A percentile compares a stretch with the other conserved stretches of the same genome.
These are phyloP conservation scores for Varanus salvator DNA, from an alignment of 2,113 vertebrate genomes.

Conservation along the genomic window DNA sequence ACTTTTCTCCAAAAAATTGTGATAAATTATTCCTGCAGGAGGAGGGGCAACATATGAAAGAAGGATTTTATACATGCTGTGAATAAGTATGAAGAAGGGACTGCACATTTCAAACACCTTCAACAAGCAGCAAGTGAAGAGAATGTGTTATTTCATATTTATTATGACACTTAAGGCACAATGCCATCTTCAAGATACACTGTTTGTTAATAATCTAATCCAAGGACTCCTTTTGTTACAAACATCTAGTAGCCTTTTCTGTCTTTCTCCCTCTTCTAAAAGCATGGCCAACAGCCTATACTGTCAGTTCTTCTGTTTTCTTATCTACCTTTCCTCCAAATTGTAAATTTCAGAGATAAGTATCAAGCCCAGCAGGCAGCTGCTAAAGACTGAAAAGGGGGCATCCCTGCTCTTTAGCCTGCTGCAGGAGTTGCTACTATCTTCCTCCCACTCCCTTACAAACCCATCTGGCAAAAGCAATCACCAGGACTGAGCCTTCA, in stretches of 20 bases:
- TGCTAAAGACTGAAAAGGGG: too few relatives aligned
- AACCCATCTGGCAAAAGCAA: too few relatives aligned
- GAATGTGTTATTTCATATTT: constrained; percentile 44
- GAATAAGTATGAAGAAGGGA: constrained; percentile 37
- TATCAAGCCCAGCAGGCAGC: too few relatives aligned
- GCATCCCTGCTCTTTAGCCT: too few relatives aligned
- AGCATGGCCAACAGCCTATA: neutral
- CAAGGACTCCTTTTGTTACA: constrained; percentile 52
- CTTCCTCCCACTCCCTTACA: too few relatives aligned
- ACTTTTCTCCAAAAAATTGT: neutral
- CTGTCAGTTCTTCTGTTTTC: constrained; percentile 15
- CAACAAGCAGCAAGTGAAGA: neutral
- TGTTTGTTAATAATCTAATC: constrained; percentile 45
- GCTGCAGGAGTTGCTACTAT: too few relatives aligned
- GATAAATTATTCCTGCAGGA: constrained; percentile 48
- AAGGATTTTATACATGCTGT: constrained; percentile 33
- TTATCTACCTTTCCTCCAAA: neutral
- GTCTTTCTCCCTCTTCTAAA: constrained; percentile 20
- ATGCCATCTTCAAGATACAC: constrained; percentile 31
- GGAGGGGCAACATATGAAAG: constrained; percentile 25
- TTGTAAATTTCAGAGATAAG: neutral
- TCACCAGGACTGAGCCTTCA: too few relatives aligned
- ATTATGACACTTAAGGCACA: constrained; percentile 52
- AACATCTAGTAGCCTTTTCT: neutral
- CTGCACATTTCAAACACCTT: constrained; percentile 48